These are phyloP conservation scores for Montipora foliosa DNA, from an alignment of 64 coral and sea anemone genomes.

Conservation along the genomic window DNA sequence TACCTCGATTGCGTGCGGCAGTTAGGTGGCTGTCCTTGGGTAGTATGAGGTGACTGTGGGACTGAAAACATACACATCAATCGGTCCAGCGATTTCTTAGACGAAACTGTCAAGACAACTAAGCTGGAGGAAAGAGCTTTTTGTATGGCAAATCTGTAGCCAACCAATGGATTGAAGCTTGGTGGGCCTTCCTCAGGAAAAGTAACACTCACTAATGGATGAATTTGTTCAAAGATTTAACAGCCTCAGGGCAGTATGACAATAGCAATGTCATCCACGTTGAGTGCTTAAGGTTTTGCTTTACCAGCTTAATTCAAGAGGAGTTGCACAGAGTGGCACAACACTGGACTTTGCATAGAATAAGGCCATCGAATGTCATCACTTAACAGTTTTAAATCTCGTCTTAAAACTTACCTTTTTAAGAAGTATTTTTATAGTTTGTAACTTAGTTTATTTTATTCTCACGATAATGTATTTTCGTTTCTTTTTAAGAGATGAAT, in stretches of 20 bases:
- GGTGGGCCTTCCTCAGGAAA: conserved; percentile 53
- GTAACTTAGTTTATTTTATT: no score
- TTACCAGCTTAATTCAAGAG: conserved; percentile 20
- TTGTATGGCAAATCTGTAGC: neutral
- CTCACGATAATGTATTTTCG: no score
- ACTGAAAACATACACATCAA: conserved; percentile 55
- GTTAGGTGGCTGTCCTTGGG: conserved; percentile 6
- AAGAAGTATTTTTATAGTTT: no score
- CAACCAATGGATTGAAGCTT: conserved; percentile 32
- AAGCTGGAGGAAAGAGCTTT: neutral
- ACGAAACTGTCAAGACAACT: neutral
- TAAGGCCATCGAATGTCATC: conserved; percentile 4
- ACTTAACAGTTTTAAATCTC: no score
- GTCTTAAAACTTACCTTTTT: no score
- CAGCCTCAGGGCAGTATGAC: conserved; percentile 30
- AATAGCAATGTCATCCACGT: conserved; percentile 37
- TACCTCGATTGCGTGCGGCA: conserved; percentile 14
- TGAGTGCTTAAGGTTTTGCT: conserved; percentile 65
- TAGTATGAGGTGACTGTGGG: conserved; percentile 50
- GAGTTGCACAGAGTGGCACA: conserved; percentile 47
- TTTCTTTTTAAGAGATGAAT: no score
- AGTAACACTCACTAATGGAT: conserved; percentile 55
- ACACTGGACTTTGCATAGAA: conserved; percentile 59
- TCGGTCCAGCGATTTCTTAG: conserved; percentile 49
- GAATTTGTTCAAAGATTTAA: conserved; percentile 58